Percentiles rank a stretch among this genome's conserved stretches.
Conservation (phyloP, 2,113 vertebrate genomes). For the Suricata suricatta region DNA sequence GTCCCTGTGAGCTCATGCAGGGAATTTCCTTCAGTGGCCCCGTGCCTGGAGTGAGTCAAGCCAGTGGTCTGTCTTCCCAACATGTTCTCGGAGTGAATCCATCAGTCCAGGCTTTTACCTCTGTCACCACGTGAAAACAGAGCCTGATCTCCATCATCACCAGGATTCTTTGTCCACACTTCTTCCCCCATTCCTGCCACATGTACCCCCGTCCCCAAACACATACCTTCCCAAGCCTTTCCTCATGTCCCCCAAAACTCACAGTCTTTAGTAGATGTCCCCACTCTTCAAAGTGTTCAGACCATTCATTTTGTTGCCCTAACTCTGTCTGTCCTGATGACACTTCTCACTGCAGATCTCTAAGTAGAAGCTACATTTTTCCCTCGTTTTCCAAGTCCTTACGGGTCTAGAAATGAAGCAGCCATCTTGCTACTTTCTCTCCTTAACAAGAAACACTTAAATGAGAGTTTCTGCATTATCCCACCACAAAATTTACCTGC, state of each 20-base stretch:
- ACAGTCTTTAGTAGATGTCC: background rate
- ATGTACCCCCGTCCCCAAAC: fast-evolving
- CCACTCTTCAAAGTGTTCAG: background rate
- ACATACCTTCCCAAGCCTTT: background rate
- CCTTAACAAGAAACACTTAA: background rate
- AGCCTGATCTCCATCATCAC: background rate
- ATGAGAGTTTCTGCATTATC: background rate
- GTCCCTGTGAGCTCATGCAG: fast-evolving
- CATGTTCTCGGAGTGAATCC: background rate
- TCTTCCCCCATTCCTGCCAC: background rate
- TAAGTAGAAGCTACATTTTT: background rate
- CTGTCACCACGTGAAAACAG: background rate
- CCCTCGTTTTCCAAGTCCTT: background rate
- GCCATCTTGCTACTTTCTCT: background rate
- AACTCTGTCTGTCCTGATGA: background rate
- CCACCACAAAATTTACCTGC: background rate
- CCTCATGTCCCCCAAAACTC: background rate
- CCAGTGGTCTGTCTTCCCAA: background rate
- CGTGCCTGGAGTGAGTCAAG: background rate
- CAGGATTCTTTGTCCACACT: background rate
- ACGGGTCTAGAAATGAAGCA: background rate
- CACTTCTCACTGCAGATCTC: background rate
- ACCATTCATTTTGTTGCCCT: background rate
- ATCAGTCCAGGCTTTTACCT: background rate
- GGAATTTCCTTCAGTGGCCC: background rate